Conservation (phyloP, 2,888 invertebrate species). For the Sphecodes monilicornis region DNA sequence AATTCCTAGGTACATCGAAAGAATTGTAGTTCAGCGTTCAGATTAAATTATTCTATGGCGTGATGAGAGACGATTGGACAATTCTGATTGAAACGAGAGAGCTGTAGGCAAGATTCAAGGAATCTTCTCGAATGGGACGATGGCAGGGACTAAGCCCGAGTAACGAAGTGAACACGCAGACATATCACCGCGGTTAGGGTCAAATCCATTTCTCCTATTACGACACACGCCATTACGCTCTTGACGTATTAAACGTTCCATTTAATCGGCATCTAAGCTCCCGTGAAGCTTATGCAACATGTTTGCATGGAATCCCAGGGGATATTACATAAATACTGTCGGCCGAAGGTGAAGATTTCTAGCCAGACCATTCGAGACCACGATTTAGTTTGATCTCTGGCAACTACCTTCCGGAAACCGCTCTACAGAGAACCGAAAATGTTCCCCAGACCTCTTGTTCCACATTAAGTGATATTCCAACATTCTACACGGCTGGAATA, state of each 20-base stretch:
- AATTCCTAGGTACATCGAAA: too few relatives aligned
- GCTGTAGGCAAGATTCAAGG: not conserved
- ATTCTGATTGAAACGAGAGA: not conserved
- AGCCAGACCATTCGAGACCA: slow-evolving; percentile 2
- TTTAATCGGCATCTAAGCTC: slow-evolving; percentile 73
- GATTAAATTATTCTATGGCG: not conserved
- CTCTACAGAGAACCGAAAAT: not conserved
- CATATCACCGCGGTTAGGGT: slow-evolving; percentile 76
- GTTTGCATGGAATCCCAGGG: slow-evolving; percentile 65
- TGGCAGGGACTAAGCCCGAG: slow-evolving; percentile 70
- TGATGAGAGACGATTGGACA: not conserved
- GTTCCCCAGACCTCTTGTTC: not conserved
- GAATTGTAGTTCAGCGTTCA: not conserved
- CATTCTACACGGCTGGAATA: not conserved
- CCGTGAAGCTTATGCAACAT: slow-evolving; percentile 67
- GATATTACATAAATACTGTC: slow-evolving; percentile 54
- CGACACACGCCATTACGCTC: slow-evolving; percentile 77
- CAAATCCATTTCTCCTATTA: slow-evolving; percentile 80
- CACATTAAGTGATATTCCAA: not conserved
- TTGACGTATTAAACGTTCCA: slow-evolving; percentile 76
- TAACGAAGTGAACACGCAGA: slow-evolving; percentile 77
- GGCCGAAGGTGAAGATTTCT: slow-evolving; percentile 37
- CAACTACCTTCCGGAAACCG: not conserved
- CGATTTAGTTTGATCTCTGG: slow-evolving; percentile 1
- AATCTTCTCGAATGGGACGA: not conserved